A percentile compares a stretch with the other conserved stretches of the same genome.
These are phyloP conservation scores for Yponomeuta evonymella DNA, from an alignment of 2,888 invertebrate species.

Conservation along the genomic window DNA sequence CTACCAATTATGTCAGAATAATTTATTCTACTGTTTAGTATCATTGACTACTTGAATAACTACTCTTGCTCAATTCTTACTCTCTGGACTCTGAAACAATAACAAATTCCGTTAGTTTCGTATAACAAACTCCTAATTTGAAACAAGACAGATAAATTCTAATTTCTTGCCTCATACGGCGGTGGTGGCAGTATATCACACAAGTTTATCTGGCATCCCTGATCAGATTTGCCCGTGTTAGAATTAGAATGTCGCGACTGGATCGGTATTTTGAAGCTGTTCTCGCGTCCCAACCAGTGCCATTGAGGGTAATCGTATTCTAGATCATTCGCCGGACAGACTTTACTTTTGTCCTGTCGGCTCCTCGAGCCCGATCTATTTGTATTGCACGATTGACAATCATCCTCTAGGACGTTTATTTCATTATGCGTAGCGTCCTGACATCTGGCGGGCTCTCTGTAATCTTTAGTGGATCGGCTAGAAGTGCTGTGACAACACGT, in stretches of 20 bases:
- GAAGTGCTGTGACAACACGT: conserved; percentile 71
- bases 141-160: neutral
- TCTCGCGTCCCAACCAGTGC: conserved; percentile 71
- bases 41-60: conserved; percentile 11
- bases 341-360: conserved; percentile 71
- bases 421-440: conserved; percentile 60
- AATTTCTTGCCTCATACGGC: conserved; percentile 71
- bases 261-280: conserved; percentile 73
- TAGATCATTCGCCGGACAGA: conserved; percentile 68
- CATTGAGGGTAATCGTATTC: conserved; percentile 72
- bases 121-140: neutral
- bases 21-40: neutral
- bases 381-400: conserved; percentile 65
- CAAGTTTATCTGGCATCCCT: conserved; percentile 77
- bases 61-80: conserved; percentile 40
- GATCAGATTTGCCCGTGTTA: conserved; percentile 67
- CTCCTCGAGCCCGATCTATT: conserved; percentile 68
- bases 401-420: conserved; percentile 62
- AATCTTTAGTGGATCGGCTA: conserved; percentile 68
- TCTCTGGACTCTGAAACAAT: conserved; percentile 64
- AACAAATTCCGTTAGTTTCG: neutral
- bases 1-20: conserved; percentile 1
- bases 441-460: conserved; percentile 51
- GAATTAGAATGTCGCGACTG: conserved; percentile 69
- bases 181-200: conserved; percentile 80